Base-by-base conservation (phyloP, 2,888 invertebrate genomes). In the Leptopterna dolabrata region DNA sequence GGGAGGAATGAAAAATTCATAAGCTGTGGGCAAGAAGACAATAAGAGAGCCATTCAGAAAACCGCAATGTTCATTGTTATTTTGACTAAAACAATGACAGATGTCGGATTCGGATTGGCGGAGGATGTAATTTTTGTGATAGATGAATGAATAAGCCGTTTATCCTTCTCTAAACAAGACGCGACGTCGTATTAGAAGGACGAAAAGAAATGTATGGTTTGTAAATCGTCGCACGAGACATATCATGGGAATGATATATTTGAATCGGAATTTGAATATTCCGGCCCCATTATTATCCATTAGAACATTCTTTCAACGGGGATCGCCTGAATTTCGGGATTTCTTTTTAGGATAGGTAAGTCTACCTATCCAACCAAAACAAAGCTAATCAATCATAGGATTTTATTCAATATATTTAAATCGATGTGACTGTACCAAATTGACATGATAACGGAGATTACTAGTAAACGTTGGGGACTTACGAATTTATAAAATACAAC, bases 11-110 rank as follows among this genome's bases (percentile, higher is more conserved):
- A 76, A 76, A 76, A 41, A 76, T 76, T 76, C 73, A 76, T 76
- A 76, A 76, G 73, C 73, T 36, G 73, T 36, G 73, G 73, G 73
- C 73, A 76, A 36, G 73, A 76, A 19, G 73, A 76, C 73, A 76
- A 76, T 76, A 41, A 76, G 36, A 76, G 73, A n/a, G 36, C 73
- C 73, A 76, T 41, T 41, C 36, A 36, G 16, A 19, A 76, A 41
- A 36, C 41, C 73, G 36, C 19, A 7, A 76, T 36, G 30, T 76
- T 76, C 73, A 76, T 76, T 76, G 41, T 41, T 76, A 76, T 41
- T 36, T 76, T 41, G 73, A 36, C 29, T 30, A 73, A 13, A 73
- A 3, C 29, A 73, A 73, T 73, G 36, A 41, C 73, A 76, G 41
- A 63, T 76, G 30, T 41, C 36, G 19, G 6, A 76, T 76, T 76